phyloP scores from a whole-genome alignment of 2,797 vertebrate species.

The Epinephelus malabaricus region DNA sequence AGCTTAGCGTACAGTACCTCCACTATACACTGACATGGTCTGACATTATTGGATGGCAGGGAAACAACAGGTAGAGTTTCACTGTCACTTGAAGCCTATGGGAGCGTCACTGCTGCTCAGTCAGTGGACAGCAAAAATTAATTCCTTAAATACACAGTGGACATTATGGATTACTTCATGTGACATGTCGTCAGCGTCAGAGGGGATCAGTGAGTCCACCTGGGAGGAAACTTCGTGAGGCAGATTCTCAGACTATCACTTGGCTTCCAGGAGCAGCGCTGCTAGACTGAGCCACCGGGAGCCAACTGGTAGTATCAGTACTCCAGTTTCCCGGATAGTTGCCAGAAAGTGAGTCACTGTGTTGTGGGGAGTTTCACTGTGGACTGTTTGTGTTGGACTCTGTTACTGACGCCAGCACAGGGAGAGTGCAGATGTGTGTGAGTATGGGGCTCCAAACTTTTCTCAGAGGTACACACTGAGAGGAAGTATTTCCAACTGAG shows the following conservation, averaged over 20 bases:
- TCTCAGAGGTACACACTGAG: background rate
- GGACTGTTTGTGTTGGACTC: slow-evolving; percentile 9
- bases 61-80: slow-evolving; percentile 33
- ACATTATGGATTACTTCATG: slow-evolving; percentile 39
- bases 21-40: slow-evolving; percentile 17
- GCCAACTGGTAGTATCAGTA: slow-evolving; percentile 28
- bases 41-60: slow-evolving; percentile 25
- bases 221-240: slow-evolving; percentile 27
- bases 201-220: slow-evolving; percentile 28
- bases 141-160: slow-evolving; percentile 33
- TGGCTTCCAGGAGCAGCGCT: slow-evolving; percentile 8
- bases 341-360: slow-evolving; percentile 44
- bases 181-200: slow-evolving; percentile 42
- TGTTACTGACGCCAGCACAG: background rate
- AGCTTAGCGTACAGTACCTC: slow-evolving; percentile 1
- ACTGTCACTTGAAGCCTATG: slow-evolving; percentile 4
- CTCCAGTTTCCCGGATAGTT: slow-evolving; percentile 29
- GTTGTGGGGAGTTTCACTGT: slow-evolving; percentile 24
- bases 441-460: slow-evolving; percentile 12
- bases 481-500: background rate
- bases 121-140: slow-evolving; percentile 40
- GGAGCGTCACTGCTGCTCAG: slow-evolving; percentile 19
- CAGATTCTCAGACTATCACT: slow-evolving; percentile 34
- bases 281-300: slow-evolving; percentile 40
- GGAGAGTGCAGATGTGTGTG: slow-evolving; percentile 4